A percentile compares a stretch with the other conserved stretches of the same genome.
Evolutionary conservation across 2,113 vertebrate genomes (phyloP).

Genomic region (Meleagris gallopavo): DNA sequence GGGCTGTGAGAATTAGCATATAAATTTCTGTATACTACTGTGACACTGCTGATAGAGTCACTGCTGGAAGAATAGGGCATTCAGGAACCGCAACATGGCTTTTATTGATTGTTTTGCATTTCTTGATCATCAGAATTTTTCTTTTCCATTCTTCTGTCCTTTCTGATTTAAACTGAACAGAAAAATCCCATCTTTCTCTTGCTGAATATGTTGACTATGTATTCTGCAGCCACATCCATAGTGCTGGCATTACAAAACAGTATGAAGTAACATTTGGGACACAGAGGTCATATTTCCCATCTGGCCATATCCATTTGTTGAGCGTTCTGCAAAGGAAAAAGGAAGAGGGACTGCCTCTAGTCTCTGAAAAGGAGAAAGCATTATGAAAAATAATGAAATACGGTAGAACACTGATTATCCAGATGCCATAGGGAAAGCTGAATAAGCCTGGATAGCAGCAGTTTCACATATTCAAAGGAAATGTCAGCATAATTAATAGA

Average conservation of each 20-base stretch:
- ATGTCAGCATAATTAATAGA: slow-evolving; percentile 26
- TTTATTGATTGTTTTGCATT: background rate
- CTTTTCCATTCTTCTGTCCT: background rate
- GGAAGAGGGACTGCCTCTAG: background rate
- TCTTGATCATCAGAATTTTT: background rate
- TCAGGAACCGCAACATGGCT: background rate
- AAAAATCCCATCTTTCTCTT: background rate
- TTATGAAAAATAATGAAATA: slow-evolving; percentile 46
- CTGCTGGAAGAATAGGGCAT: background rate
- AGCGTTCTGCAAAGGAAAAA: background rate
- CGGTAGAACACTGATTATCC: background rate
- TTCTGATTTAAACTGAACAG: background rate
- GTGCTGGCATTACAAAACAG: background rate
- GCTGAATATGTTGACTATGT: background rate
- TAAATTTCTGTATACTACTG: background rate
- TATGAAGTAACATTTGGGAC: background rate
- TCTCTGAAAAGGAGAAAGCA: slow-evolving; percentile 14
- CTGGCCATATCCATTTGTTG: slow-evolving; percentile 7
- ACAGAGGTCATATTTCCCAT: background rate
- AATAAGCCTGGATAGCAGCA: background rate
- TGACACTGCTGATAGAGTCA: background rate
- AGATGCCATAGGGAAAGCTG: slow-evolving; percentile 18
- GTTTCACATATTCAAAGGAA: slow-evolving; percentile 9
- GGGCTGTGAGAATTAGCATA: background rate
- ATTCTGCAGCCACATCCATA: background rate